Percentiles rank a stretch among this genome's conserved stretches.
These are phyloP conservation scores for Petromus typicus DNA, from an alignment of 2,113 vertebrate species.

Conservation along the genomic window DNA sequence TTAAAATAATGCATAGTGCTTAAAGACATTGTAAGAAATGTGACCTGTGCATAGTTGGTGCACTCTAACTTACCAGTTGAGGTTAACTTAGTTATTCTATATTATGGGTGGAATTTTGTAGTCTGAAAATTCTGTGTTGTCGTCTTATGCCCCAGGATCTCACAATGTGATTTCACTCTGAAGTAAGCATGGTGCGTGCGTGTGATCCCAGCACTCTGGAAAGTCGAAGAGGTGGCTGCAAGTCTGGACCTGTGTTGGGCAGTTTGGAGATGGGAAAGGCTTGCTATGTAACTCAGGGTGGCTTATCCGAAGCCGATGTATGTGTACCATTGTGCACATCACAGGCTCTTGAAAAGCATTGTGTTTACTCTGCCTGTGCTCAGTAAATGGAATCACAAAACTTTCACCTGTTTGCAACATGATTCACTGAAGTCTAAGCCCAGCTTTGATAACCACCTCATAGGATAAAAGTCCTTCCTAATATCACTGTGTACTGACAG, in stretches of 20 bases:
- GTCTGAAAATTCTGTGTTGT: neutral
- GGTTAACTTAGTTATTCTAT: neutral
- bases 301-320: neutral
- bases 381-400: neutral
- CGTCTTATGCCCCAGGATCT: neutral
- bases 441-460: neutral
- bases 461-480: neutral
- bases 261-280: neutral
- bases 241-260: neutral
- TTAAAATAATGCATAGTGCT: neutral
- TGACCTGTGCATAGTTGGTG: neutral
- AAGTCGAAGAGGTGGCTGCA: neutral
- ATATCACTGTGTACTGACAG: neutral
- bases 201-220: neutral
- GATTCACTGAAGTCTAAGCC: too few species aligned
- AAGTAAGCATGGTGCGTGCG: neutral
- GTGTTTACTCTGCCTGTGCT: neutral
- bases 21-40: neutral
- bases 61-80: neutral
- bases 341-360: neutral
- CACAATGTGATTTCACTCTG: neutral
- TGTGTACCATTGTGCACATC: neutral
- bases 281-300: neutral
- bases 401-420: neutral
- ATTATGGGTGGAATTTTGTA: neutral